Percentiles rank a stretch among this genome's conserved stretches.
These are phyloP conservation scores for Drosophila mayaguana DNA, from an alignment of 2,888 invertebrate species.

Conservation along the genomic window DNA sequence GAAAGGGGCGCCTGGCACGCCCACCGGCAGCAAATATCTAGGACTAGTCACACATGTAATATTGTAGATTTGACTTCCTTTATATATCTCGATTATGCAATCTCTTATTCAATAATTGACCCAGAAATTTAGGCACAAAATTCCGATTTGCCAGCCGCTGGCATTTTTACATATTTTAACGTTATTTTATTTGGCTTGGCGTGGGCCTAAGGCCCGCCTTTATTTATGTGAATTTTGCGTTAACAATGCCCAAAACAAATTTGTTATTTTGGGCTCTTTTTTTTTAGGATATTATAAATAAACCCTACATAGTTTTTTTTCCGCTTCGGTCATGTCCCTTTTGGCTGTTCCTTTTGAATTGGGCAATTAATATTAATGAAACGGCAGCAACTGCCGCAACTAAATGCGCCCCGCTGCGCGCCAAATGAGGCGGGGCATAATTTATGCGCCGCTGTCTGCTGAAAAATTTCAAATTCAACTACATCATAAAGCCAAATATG, in stretches of 20 bases:
- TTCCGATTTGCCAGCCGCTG: conserved; percentile 3
- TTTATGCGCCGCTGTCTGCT: conserved; percentile 16
- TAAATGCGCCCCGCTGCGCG: conserved; percentile 27
- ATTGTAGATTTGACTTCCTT: not conserved
- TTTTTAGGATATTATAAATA: conserved; percentile 40
- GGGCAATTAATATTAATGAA: conserved; percentile 81
- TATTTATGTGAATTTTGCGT: conserved; percentile 41
- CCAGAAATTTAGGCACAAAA: conserved; percentile 2
- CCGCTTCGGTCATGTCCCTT: conserved; percentile 26
- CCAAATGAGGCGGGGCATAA: conserved; percentile 17
- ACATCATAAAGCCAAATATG: conserved; percentile 25
- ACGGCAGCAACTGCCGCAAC: conserved; percentile 22
- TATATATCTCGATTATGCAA: conserved; percentile 8
- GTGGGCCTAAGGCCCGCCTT: conserved; percentile 37
- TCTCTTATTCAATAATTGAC: not conserved
- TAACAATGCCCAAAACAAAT: conserved; percentile 17
- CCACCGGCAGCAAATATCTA: not conserved
- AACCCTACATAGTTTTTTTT: conserved; percentile 42
- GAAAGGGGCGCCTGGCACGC: not conserved
- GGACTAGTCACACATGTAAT: not conserved
- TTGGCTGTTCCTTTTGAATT: conserved; percentile 63
- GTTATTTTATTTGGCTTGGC: conserved; percentile 30
- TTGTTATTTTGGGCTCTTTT: conserved; percentile 27
- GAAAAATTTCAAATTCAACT: conserved; percentile 27
- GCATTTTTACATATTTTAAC: conserved; percentile 55